These are phyloP conservation scores for Orestias chungarensis DNA, from an alignment of 2,797 vertebrate genomes.

Conservation along the genomic window DNA sequence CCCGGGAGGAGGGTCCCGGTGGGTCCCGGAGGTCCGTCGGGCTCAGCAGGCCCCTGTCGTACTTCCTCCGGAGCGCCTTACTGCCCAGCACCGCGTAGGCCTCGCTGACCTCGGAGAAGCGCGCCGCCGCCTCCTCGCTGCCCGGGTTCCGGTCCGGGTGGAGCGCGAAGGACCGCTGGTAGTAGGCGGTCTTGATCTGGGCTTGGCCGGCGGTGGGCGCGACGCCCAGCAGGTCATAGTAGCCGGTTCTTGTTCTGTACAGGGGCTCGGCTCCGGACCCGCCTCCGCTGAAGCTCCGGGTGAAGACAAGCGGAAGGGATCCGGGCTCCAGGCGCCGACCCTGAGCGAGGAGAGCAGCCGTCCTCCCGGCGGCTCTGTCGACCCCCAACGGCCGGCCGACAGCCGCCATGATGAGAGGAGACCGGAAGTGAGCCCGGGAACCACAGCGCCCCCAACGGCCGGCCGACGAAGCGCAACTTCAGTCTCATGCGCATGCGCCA, in stretches of 20 bases:
- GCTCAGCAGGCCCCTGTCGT: conserved; percentile 87
- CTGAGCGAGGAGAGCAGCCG: neutral
- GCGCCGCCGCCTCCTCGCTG: conserved; percentile 79
- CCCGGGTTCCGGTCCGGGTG: conserved; percentile 89
- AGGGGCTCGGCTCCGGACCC: conserved; percentile 42
- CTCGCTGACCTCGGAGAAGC: conserved; percentile 86
- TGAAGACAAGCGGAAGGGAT: conserved; percentile 7
- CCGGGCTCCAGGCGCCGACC: neutral
- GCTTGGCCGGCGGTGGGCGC: conserved; percentile 79
- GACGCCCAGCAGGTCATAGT: conserved; percentile 87
- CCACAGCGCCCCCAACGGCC: conserved; percentile 36
- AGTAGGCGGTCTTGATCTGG: conserved; percentile 93
- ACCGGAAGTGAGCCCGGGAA: too few species aligned
- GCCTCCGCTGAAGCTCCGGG: conserved; percentile 43
- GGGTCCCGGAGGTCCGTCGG: conserved; percentile 70
- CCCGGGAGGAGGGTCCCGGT: conserved; percentile 50
- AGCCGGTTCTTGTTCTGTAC: conserved; percentile 71
- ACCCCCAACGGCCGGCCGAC: conserved; percentile 22
- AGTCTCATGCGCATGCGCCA: too few species aligned
- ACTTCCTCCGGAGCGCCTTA: conserved; percentile 82
- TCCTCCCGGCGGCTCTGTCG: neutral
- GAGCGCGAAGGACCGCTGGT: conserved; percentile 88
- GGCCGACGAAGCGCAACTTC: too few species aligned
- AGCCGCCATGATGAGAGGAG: too few species aligned
- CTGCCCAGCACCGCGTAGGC: conserved; percentile 90